These are phyloP conservation scores for Rhogogaster chlorosoma DNA, from an alignment of 2,888 invertebrate species.

Conservation along the genomic window DNA sequence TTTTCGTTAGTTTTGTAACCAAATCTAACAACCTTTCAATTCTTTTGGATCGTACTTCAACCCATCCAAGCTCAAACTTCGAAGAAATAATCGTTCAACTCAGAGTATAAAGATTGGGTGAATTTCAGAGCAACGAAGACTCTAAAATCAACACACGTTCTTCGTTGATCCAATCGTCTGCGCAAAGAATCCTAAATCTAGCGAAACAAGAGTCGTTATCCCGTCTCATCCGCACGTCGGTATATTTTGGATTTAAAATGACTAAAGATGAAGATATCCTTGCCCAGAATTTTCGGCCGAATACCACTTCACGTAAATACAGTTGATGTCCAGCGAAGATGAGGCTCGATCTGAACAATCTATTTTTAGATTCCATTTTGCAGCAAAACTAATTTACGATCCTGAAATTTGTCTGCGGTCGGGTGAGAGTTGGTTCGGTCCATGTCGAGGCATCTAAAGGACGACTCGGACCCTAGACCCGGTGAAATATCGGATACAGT, in stretches of 20 bases:
- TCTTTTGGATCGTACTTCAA: no score
- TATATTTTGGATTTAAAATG: not conserved
- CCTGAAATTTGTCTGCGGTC: conserved; percentile 50
- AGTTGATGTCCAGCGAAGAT: not conserved
- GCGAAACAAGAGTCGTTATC: conserved; percentile 38
- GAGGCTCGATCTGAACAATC: not conserved
- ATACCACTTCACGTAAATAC: not conserved
- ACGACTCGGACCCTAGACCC: not conserved
- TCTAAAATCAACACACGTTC: conserved; percentile 32
- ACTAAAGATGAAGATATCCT: not conserved
- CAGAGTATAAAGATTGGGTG: not conserved
- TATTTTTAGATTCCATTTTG: conserved; percentile 41
- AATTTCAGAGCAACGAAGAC: not conserved
- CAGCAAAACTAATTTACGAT: conserved; percentile 47
- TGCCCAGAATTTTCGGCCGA: not conserved
- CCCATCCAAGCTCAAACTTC: not conserved
- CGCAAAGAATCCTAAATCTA: not conserved
- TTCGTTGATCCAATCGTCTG: conserved; percentile 14
- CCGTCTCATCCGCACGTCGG: not conserved
- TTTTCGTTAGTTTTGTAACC: no score
- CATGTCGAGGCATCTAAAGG: conserved; percentile 6
- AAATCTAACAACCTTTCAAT: no score
- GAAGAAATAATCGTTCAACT: not conserved
- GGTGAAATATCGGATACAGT: conserved; percentile 7
- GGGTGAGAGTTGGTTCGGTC: conserved; percentile 27